Percentiles rank a stretch among this genome's conserved stretches.
Evolutionary conservation across 30 jellyfish, hydroid and myxozoan genomes (phyloP).

Genomic region (Sanderia malayensis): DNA sequence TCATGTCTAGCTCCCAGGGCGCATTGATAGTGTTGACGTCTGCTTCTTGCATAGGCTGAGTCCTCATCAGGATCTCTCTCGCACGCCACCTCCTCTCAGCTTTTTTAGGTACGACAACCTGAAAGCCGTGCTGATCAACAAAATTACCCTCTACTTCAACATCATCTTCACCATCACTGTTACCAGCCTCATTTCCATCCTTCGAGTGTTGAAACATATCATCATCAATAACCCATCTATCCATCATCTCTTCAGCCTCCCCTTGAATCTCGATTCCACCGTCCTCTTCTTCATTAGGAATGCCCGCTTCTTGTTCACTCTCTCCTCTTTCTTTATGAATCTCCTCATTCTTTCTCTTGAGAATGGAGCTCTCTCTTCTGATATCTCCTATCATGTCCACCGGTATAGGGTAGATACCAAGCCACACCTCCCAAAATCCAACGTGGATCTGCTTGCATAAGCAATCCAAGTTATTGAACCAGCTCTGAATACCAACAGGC

Average conservation of each 20-base stretch:
- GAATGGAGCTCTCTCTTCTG: not conserved
- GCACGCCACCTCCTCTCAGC: constrained; percentile 30
- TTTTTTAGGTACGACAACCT: constrained; percentile 39
- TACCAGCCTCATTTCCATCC: not conserved
- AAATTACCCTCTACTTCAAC: not conserved
- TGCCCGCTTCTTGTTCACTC: not conserved
- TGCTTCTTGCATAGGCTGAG: constrained; percentile 46
- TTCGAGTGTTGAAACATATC: constrained; percentile 1
- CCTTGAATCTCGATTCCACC: constrained; percentile 54
- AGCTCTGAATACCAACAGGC: not conserved
- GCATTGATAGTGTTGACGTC: constrained; percentile 39
- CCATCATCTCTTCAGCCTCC: constrained; percentile 65
- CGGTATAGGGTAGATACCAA: constrained; percentile 2
- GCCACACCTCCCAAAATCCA: constrained; percentile 7
- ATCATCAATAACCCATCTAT: constrained; percentile 67
- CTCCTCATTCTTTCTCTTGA: not conserved
- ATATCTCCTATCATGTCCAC: constrained; percentile 14
- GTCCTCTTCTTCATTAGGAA: not conserved
- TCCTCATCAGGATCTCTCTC: constrained; percentile 4
- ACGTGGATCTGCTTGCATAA: not conserved
- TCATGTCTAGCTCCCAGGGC: constrained; percentile 51
- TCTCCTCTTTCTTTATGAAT: not conserved
- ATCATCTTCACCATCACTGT: constrained; percentile 4
- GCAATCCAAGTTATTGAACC: not conserved
- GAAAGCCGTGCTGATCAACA: constrained; percentile 41